A percentile compares a stretch with the other conserved stretches of the same genome.
phyloP scores from a whole-genome alignment of 2,113 vertebrate species.

The Tragulus kanchil region DNA sequence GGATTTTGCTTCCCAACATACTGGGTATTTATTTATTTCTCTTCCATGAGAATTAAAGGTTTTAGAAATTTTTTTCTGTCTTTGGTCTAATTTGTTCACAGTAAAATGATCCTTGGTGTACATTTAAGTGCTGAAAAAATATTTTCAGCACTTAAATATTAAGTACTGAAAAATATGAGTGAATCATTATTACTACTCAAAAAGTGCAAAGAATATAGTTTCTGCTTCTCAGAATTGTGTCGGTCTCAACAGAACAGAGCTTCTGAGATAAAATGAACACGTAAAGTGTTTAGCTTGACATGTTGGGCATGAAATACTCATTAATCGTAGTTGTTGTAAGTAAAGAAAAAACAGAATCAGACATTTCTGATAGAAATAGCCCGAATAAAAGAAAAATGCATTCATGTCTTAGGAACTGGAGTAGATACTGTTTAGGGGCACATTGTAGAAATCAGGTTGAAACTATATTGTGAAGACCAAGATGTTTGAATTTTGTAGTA shows the following conservation, averaged over 20 bases:
- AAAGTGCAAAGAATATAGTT: not conserved
- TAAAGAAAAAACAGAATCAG: constrained; percentile 21
- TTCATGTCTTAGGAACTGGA: not conserved
- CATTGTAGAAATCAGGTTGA: constrained; percentile 3
- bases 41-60: not conserved
- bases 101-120: not conserved
- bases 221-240: constrained; percentile 28
- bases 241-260: not conserved
- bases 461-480: not conserved
- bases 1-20: not conserved
- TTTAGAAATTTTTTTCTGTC: not conserved
- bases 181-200: constrained; percentile 30
- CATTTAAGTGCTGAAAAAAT: constrained; percentile 43
- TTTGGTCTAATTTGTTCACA: not conserved
- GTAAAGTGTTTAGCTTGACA: not conserved
- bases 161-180: not conserved
- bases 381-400: not conserved
- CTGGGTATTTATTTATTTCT: not conserved
- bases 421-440: not conserved
- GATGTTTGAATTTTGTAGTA: constrained; percentile 33
- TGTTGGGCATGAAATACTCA: not conserved
- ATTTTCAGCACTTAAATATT: not conserved
- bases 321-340: constrained; percentile 12
- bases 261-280: not conserved
- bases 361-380: not conserved